Evolutionary conservation across 2,797 vertebrate species (phyloP), one percentile per base, ranked within the genome.

Genomic region (Dendrocincla tyrannina): DNA sequence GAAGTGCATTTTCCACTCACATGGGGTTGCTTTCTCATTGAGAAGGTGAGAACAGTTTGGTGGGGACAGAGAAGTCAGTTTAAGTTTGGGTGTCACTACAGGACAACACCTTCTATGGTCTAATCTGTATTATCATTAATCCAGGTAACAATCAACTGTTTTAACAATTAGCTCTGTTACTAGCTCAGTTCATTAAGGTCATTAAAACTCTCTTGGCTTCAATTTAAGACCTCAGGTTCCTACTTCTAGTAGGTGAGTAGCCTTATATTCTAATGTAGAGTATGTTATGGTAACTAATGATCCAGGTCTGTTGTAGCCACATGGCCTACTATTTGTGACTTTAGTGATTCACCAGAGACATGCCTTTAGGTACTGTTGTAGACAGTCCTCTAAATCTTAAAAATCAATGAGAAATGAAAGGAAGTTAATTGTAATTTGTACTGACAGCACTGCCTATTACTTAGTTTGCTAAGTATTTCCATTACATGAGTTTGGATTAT

Each of bases 371-470:
- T 91, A n/a, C 53, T 88, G 53, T 74, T 7, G 0, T 92, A 91
- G 95, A 77, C 47, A 67, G 64, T 85, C 41, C 64, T 92, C 72
- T 92, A 64, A 87, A 85, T 89, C 81, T 85, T 68, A 60, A 83
- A 92, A 92, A 92, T 89, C 64, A 81, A 77, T 94, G 75, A 47
- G 77, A 94, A 94, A 88, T 89, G 49, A 87, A 93, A 70, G 75
- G 46, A 85, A 85, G 58, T 94, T 93, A 88, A 68, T 96, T 92
- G 58, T 64, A 77, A 79, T 85, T 85, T 67, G 30, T 89, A 74
- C 58, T 77, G 70, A 73, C 75, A 85, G 72, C 33, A 39, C 24
- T 89, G 67, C 46, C 64, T 93, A 37, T 92, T 92, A 89, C 72
- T 95, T 80, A 85, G 59, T 46, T 82, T 95, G 69, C 76, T 37